A percentile compares a stretch with the other conserved stretches of the same genome.
These are phyloP conservation scores for honey bee (Apis mellifera) DNA, from an alignment of 1,140 invertebrate genomes.

Conservation along the genomic window DNA sequence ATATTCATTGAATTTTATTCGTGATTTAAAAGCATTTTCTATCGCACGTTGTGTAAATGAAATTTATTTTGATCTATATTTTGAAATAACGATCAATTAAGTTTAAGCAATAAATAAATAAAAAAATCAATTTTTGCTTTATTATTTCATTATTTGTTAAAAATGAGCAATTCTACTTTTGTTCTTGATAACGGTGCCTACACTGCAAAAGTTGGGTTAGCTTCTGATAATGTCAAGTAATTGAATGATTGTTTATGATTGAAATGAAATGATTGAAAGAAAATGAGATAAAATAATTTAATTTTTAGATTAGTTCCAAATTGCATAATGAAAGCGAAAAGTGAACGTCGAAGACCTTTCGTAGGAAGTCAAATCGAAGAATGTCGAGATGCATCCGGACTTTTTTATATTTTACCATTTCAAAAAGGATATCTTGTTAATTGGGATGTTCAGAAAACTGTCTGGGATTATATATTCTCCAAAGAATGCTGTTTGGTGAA, in stretches of 20 bases:
- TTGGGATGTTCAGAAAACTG: conserved; percentile 97
- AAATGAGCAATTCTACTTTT: conserved; percentile 80
- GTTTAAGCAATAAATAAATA: not conserved
- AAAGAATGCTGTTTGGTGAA: conserved; percentile 92
- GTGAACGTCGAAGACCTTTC: conserved; percentile 95
- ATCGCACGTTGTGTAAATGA: not conserved
- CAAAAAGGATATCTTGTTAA: conserved; percentile 98
- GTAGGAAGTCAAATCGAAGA: conserved; percentile 97
- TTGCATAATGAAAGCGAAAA: conserved; percentile 99
- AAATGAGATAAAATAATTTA: not conserved
- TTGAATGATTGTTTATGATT: not conserved
- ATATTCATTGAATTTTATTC: too few relatives aligned
- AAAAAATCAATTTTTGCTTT: not conserved
- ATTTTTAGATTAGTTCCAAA: conserved; percentile 91
- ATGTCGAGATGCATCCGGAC: conserved; percentile 95
- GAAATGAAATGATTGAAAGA: not conserved
- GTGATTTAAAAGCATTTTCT: not conserved
- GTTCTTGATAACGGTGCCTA: conserved; percentile 95
- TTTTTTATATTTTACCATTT: conserved; percentile 97
- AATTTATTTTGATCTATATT: not conserved
- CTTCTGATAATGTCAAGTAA: conserved; percentile 87
- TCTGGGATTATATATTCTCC: conserved; percentile 98
- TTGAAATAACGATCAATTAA: not conserved
- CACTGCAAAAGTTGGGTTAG: conserved; percentile 91
- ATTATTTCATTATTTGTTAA: not conserved